Evolutionary conservation across 2,888 invertebrate genomes (phyloP).

Genomic region (Heliconius erato): DNA sequence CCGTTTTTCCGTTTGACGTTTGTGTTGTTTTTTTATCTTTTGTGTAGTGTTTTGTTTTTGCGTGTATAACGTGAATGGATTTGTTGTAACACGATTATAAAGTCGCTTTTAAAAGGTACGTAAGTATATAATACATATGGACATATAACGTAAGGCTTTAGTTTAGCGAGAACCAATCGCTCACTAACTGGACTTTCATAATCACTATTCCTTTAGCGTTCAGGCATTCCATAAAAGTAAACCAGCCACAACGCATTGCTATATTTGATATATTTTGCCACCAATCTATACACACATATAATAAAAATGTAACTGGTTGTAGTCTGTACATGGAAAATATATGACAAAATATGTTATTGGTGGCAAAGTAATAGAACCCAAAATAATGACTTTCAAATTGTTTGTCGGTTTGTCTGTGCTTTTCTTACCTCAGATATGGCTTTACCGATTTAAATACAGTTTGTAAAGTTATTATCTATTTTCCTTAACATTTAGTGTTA

Average conservation of each 20-base stretch:
- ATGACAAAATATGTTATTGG: neutral
- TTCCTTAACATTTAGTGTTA: neutral
- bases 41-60: conserved; percentile 79
- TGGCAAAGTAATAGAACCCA: neutral
- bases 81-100: conserved; percentile 78
- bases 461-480: neutral
- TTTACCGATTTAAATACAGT: neutral
- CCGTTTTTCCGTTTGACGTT: conserved; percentile 56
- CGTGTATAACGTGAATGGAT: conserved; percentile 81
- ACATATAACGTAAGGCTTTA: conserved; percentile 34
- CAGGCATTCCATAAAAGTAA: conserved; percentile 75
- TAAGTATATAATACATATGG: conserved; percentile 42
- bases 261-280: conserved; percentile 59
- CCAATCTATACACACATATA: conserved; percentile 54
- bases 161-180: conserved; percentile 60
- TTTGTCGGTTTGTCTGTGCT: neutral
- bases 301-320: neutral
- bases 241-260: conserved; percentile 67
- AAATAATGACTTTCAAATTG: neutral
- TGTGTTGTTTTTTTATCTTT: conserved; percentile 62
- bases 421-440: neutral
- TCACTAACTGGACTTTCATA: conserved; percentile 83
- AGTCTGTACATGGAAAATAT: conserved; percentile 1
- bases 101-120: conserved; percentile 68
- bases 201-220: conserved; percentile 80